Evolutionary conservation across 2,113 vertebrate species (phyloP), one percentile per base, ranked within the genome.

Genomic region (Stigmatopora nigra): DNA sequence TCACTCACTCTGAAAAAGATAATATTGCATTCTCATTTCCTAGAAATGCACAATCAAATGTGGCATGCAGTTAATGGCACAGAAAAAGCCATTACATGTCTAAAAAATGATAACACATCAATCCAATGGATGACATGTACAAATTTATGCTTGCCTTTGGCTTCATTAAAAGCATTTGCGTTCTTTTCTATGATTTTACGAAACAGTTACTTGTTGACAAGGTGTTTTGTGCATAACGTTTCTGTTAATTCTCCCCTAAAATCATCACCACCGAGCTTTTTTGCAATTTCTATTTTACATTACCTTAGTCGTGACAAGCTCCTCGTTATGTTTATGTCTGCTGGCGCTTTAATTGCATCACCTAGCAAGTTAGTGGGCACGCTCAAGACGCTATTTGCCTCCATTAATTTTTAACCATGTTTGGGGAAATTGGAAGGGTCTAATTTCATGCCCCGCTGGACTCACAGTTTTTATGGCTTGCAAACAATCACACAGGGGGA

Each of bases 361-460:
- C 14, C 49, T 61, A 58, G 63, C 64, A 70, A 71, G 31, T 67
- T 65, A 22, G 71, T 45, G 60, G 5, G 71, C 67, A 64, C 73
- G 61, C 65, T 56, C 61, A 75, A 53, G 68, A 71, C 44, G 65
- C 61, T 0, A 45, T 19, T 67, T 5, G 7, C 52, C 64, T 52
- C 31, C 10, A 80, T 76, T 53, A 63, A 71, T 65, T 73, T 75
- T 73, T 67, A 68, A 77, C 47, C 48, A 72, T 69, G 68, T 61
- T 71, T 67, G 56, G 48, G 48, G 60, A 38, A 64, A 36, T 65
- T 64, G 71, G 65, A 47, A 71, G 64, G 58, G 64, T 59, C 36
- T 75, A 20, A 82, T 83, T 82, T 84, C 74, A 82, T 72, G 79
- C 68, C 70, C 67, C 65, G 45, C 22, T 78, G 67, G 53, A 58